Evolutionary conservation across 92 coral and sea anemone species (phyloP).

Genomic region (Palythoa grandis): DNA sequence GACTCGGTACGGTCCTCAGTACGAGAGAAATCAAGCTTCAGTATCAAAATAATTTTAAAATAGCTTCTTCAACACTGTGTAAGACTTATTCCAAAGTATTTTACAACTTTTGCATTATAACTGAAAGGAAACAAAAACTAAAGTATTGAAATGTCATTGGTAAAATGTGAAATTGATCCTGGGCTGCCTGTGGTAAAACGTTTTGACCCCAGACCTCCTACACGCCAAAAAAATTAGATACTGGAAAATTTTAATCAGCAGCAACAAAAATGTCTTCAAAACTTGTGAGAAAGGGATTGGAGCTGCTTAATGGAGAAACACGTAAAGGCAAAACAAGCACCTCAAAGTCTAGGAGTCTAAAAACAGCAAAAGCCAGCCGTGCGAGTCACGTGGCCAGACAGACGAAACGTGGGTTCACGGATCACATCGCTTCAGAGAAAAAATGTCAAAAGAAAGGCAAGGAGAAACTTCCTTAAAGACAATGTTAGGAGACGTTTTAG

Average conservation of each 20-base stretch:
- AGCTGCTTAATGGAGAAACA: conserved; percentile 64
- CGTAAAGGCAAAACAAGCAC: conserved; percentile 19
- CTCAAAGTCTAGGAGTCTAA: conserved; percentile 22
- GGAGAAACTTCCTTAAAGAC: conserved; percentile 14
- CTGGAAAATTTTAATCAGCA: not conserved
- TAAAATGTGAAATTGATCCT: too few species aligned
- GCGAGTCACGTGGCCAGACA: not conserved
- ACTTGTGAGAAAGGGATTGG: conserved; percentile 83
- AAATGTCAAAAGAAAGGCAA: conserved; percentile 13
- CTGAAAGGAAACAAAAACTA: too few species aligned
- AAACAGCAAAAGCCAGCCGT: not conserved
- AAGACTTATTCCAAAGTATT: too few species aligned
- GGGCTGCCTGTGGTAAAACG: too few species aligned
- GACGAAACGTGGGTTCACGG: not conserved
- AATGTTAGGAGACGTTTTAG: conserved; percentile 9
- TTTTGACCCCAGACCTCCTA: not conserved
- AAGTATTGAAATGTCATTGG: too few species aligned
- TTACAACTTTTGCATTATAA: too few species aligned
- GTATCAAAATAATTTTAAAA: too few species aligned
- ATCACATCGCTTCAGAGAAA: not conserved
- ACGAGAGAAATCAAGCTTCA: too few species aligned
- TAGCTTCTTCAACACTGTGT: too few species aligned
- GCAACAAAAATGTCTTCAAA: conserved; percentile 75
- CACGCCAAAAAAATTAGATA: not conserved
- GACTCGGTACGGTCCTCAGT: too few species aligned